These are phyloP conservation scores for Barnardius zonarius DNA, from an alignment of 2,113 vertebrate species.

Conservation along the genomic window DNA sequence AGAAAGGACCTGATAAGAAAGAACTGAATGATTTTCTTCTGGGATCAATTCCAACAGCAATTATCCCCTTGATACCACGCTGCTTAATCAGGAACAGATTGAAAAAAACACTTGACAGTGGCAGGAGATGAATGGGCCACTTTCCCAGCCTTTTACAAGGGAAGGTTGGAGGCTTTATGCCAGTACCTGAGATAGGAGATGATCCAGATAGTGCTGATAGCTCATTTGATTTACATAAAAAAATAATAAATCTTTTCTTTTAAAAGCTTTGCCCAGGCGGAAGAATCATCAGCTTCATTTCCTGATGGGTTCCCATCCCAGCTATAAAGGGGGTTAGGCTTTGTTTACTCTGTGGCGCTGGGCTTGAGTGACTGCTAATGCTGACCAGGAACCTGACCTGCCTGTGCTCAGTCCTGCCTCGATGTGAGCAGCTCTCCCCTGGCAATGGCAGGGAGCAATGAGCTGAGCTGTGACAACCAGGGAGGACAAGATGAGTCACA, in stretches of 20 bases:
- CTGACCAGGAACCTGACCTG: background rate
- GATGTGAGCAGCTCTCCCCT: fast-evolving
- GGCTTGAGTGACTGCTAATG: background rate
- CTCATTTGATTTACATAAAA: background rate
- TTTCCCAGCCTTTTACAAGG: conserved; percentile 11
- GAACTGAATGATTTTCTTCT: conserved; percentile 60
- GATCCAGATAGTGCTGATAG: background rate
- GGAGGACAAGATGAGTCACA: conserved; percentile 21
- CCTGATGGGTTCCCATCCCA: background rate
- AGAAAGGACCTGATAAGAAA: conserved; percentile 63
- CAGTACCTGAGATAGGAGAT: conserved; percentile 23
- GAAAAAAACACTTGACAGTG: conserved; percentile 38
- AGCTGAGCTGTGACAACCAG: background rate
- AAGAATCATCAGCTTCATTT: background rate
- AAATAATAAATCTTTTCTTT: background rate
- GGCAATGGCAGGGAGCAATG: background rate
- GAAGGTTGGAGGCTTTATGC: background rate
- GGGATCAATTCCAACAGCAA: conserved; percentile 61
- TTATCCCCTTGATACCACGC: conserved; percentile 44
- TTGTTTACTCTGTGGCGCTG: background rate
- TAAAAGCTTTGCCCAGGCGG: background rate
- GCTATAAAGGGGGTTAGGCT: background rate
- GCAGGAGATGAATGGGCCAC: conserved; percentile 15
- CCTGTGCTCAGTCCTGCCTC: background rate
- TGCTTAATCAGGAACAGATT: conserved; percentile 41